Evolutionary conservation across 2,797 vertebrate species (phyloP), one percentile per base, ranked within the genome.

Genomic region (Anabas testudineus): DNA sequence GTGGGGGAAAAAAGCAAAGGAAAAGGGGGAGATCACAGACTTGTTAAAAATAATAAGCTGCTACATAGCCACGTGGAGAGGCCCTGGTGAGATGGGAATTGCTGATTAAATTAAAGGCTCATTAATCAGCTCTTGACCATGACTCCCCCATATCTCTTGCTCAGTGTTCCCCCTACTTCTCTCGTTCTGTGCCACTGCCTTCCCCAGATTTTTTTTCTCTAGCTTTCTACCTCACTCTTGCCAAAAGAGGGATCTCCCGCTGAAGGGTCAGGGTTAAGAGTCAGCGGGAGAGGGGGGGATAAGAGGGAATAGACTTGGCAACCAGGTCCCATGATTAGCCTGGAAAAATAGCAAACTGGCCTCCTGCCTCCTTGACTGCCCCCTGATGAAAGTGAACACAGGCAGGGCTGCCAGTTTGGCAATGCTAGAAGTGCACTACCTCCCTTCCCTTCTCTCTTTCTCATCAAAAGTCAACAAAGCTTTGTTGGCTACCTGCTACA

Each of bases 41-140:
- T 90, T 93, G 93, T 95, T 95, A 94, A 95, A 96, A 92, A 95
- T 95, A 96, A 96, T 96, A 96, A 96, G 96, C 95, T 94, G 91
- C 94, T 93, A 91, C 94, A 93, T 90, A 93, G 91, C 93, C 93
- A 91, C 89, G 93, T 93, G 94, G 94, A 93, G 92, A 90, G 91
- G 84, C 76, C 83, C 86, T 74, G 79, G 77, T 66, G 81, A 90
- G 93, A 95, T 95, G 94, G 94, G 94, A 95, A 95, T 90, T 88
- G 93, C 94, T 94, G 96, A 97, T 97, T 96, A 94, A 96, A 96
- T 97, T 96, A 97, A 95, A 96, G 93, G 90, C 93, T 94, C 94
- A 95, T 97, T 96, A 96, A 96, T 97, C 95, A 96, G 93, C 88
- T 70, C 91, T 94, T 93, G 90, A 91, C 88, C 90, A 86, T 91